Conservation (phyloP, 2,113 vertebrate species). For the Heptranchias perlo region DNA sequence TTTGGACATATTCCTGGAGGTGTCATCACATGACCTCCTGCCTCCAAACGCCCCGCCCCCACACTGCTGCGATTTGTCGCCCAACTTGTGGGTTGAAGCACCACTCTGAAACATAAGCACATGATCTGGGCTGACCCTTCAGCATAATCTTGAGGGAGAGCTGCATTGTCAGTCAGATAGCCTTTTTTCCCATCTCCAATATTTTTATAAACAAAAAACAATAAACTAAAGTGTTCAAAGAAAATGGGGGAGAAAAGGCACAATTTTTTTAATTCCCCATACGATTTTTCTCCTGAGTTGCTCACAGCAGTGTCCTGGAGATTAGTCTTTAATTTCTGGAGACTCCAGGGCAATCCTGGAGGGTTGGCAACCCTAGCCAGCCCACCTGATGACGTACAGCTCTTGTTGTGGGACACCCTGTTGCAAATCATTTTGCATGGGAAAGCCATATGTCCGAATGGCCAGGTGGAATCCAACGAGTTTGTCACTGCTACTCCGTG, state of each 20-base stretch:
- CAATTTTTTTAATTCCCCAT: too few relatives aligned
- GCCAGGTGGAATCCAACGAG: neutral
- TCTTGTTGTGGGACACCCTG: neutral
- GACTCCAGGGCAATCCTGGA: neutral
- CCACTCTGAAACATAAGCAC: too few relatives aligned
- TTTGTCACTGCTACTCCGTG: neutral
- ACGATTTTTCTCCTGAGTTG: neutral
- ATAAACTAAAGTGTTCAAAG: neutral
- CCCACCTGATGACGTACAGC: neutral
- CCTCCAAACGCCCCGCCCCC: neutral
- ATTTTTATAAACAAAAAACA: neutral
- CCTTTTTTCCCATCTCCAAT: neutral
- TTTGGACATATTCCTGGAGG: neutral
- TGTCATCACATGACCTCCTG: neutral
- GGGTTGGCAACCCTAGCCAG: neutral
- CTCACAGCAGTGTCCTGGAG: neutral
- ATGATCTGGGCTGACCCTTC: too few relatives aligned
- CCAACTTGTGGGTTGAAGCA: too few relatives aligned
- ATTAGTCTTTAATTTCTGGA: neutral
- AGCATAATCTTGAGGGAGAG: too few relatives aligned
- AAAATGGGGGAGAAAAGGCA: too few relatives aligned
- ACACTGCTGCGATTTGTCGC: neutral
- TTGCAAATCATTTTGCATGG: neutral
- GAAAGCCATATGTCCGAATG: neutral
- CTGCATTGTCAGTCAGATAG: neutral